phyloP scores from a whole-genome alignment of 2,113 vertebrate species.

The Tonatia bakeri region DNA sequence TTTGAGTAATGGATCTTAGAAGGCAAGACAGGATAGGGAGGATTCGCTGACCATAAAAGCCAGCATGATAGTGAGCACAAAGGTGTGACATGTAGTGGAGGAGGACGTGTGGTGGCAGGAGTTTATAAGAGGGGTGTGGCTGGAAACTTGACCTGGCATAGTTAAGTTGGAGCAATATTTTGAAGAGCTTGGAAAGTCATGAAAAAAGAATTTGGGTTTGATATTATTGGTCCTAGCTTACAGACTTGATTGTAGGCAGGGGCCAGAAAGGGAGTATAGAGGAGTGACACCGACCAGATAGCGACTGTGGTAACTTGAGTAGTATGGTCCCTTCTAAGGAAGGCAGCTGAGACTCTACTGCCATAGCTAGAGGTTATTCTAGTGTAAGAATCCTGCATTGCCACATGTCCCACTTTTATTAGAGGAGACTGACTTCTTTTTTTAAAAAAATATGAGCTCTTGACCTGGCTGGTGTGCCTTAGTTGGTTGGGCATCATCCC shows the following conservation, averaged over 20 bases:
- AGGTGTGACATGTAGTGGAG: fast-evolving
- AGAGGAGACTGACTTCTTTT: background rate
- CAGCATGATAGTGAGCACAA: background rate
- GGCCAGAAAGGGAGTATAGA: background rate
- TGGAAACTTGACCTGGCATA: background rate
- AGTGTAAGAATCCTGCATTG: background rate
- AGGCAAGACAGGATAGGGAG: background rate
- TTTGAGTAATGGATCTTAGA: background rate
- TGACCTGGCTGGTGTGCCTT: too few relatives aligned
- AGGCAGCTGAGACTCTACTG: background rate
- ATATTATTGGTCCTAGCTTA: background rate
- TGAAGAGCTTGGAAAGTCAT: background rate
- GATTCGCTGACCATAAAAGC: background rate
- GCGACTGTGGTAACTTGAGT: background rate
- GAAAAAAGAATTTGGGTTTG: background rate
- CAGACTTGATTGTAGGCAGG: background rate
- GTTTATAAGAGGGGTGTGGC: background rate
- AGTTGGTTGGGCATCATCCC: too few relatives aligned
- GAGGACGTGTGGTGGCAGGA: background rate
- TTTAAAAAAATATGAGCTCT: background rate
- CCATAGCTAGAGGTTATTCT: background rate
- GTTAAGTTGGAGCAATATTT: background rate
- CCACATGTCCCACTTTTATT: background rate
- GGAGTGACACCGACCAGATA: background rate
- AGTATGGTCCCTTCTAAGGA: background rate